phyloP scores from a whole-genome alignment of 2,888 invertebrate species.

The Rhagonycha fulva region DNA sequence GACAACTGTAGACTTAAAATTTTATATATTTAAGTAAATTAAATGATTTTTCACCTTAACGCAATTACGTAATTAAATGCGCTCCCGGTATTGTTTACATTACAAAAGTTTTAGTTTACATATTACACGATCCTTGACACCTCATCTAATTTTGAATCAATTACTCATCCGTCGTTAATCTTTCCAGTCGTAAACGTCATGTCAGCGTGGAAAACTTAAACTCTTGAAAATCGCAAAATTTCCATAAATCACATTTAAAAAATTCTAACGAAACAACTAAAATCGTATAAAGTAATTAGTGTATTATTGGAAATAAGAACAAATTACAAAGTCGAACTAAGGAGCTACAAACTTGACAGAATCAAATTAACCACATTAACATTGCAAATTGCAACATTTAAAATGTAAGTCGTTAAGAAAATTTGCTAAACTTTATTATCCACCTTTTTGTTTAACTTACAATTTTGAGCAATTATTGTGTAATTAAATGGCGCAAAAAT shows the following conservation, averaged over 20 bases:
- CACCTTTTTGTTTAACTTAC: slow-evolving; percentile 8
- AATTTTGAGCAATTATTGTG: too few relatives aligned
- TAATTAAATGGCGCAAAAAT: too few relatives aligned
- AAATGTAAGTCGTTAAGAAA: slow-evolving; percentile 2
- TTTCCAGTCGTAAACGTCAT: background rate
- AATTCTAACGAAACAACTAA: background rate
- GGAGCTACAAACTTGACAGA: slow-evolving; percentile 2
- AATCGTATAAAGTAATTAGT: background rate
- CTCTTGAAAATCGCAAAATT: background rate
- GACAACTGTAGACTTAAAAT: too few relatives aligned
- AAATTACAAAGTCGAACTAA: background rate
- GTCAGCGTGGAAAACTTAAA: background rate
- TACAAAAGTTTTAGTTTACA: background rate
- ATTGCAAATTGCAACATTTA: slow-evolving; percentile 4
- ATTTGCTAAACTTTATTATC: background rate
- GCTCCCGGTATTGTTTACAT: background rate
- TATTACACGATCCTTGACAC: background rate
- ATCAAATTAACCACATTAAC: slow-evolving; percentile 4
- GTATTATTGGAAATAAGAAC: background rate
- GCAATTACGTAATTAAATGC: background rate
- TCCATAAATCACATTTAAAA: background rate
- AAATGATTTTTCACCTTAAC: background rate
- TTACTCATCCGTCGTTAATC: background rate
- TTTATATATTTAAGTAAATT: too few relatives aligned
- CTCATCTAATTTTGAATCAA: background rate